These are phyloP conservation scores for Kryptopterus vitreolus DNA, from an alignment of 2,797 vertebrate genomes.

Conservation along the genomic window DNA sequence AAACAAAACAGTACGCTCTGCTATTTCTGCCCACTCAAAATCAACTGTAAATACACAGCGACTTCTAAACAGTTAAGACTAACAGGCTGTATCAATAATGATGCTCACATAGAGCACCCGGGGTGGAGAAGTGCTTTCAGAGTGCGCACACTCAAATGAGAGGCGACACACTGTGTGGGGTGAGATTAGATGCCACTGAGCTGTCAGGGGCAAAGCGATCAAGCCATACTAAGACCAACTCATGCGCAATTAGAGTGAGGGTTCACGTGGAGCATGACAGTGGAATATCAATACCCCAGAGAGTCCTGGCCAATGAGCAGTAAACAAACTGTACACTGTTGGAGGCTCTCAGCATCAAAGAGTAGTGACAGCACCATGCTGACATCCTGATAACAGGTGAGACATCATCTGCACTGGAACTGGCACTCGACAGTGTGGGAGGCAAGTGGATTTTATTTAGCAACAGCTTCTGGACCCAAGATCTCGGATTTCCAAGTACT, in stretches of 20 bases:
- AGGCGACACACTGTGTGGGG: slow-evolving; percentile 65
- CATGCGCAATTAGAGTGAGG: slow-evolving; percentile 68
- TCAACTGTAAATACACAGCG: slow-evolving; percentile 24
- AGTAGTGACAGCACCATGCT: slow-evolving; percentile 19
- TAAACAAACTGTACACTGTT: slow-evolving; percentile 68
- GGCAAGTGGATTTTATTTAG: slow-evolving; percentile 44
- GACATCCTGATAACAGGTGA: slow-evolving; percentile 22
- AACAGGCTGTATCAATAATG: slow-evolving; percentile 60
- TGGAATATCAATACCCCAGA: slow-evolving; percentile 50
- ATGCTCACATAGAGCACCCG: slow-evolving; percentile 46
- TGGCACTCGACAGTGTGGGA: slow-evolving; percentile 21
- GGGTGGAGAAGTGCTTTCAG: slow-evolving; percentile 51
- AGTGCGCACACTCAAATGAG: slow-evolving; percentile 66
- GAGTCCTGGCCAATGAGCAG: slow-evolving; percentile 45
- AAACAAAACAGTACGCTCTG: background rate
- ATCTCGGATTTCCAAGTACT: slow-evolving; percentile 25
- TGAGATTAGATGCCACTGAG: slow-evolving; percentile 67
- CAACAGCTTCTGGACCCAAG: slow-evolving; percentile 20
- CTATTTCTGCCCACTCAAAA: background rate
- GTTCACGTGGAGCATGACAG: slow-evolving; percentile 49
- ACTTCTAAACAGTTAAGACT: slow-evolving; percentile 58
- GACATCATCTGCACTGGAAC: slow-evolving; percentile 20
- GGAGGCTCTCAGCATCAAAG: slow-evolving; percentile 66
- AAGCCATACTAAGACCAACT: slow-evolving; percentile 66
- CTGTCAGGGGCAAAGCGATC: slow-evolving; percentile 67